phyloP scores from a whole-genome alignment of 1,140 invertebrate genomes.

The Daktulosphaira vitifoliae region DNA sequence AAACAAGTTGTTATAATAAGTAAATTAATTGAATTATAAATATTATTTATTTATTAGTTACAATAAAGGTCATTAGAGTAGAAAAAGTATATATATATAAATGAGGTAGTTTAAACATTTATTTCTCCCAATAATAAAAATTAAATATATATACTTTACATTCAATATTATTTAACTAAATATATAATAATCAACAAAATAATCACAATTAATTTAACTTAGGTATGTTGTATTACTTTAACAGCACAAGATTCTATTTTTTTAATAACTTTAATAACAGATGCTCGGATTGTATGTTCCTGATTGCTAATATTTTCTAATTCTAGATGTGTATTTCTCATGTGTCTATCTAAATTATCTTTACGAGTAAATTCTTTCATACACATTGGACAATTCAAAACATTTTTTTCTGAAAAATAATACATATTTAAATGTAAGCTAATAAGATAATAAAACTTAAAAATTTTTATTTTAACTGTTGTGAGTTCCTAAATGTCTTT shows the following conservation, averaged over 20 bases:
- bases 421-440: background rate
- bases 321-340: conserved; percentile 22
- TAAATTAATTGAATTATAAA: too few species aligned
- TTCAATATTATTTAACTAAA: too few species aligned
- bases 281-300: conserved; percentile 12
- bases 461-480: conserved; percentile 1
- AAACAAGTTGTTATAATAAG: too few species aligned
- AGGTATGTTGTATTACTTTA: conserved; percentile 25
- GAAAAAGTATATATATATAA: too few species aligned
- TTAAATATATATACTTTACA: too few species aligned
- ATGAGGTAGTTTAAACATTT: too few species aligned
- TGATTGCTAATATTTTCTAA: background rate
- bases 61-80: too few species aligned
- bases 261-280: conserved; percentile 19
- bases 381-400: conserved; percentile 26
- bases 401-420: conserved; percentile 11
- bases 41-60: too few species aligned
- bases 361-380: conserved; percentile 27
- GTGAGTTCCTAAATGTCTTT: conserved; percentile 23
- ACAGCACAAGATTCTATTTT: conserved; percentile 23
- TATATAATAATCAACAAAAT: too few species aligned
- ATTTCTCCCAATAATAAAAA: too few species aligned
- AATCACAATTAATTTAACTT: too few species aligned
- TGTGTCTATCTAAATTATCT: conserved; percentile 25
- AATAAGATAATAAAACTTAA: background rate